Conservation (phyloP, 2,888 invertebrate genomes). For the Pediacus dermestoides region DNA sequence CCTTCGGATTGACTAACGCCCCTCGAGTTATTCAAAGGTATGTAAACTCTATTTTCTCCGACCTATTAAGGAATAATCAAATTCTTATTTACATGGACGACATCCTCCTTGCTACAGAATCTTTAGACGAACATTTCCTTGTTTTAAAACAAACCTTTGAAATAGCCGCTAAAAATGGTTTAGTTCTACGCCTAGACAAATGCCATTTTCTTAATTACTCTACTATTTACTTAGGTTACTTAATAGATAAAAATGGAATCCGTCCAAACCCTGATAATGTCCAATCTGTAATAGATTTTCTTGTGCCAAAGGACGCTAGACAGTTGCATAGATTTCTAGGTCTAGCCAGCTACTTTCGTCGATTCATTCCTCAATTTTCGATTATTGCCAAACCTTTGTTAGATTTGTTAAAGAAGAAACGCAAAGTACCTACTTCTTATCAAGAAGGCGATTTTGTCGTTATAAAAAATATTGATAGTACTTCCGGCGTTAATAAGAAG, state of each 20-base stretch:
- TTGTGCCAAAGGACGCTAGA: conserved; percentile 13
- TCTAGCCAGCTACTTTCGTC: conserved; percentile 24
- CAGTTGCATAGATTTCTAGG: conserved; percentile 23
- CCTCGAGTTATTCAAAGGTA: too few relatives aligned
- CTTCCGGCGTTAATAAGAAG: conserved; percentile 17
- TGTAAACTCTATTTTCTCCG: too few relatives aligned
- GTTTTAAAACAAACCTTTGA: too few relatives aligned
- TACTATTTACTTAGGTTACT: conserved; percentile 6
- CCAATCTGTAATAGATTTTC: conserved; percentile 15
- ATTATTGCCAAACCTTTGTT: conserved; percentile 22
- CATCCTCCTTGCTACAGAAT: too few relatives aligned
- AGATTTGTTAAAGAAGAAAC: conserved; percentile 16
- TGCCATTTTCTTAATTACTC: too few relatives aligned
- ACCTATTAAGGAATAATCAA: too few relatives aligned
- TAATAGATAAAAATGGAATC: not conserved
- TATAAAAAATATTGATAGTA: conserved; percentile 19
- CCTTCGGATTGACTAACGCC: too few relatives aligned
- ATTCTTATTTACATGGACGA: too few relatives aligned
- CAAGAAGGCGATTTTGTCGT: conserved; percentile 18
- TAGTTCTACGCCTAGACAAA: too few relatives aligned
- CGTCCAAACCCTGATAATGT: conserved; percentile 12
- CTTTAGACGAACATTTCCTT: too few relatives aligned
- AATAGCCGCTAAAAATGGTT: too few relatives aligned
- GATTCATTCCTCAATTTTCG: conserved; percentile 22
- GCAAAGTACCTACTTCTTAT: too few relatives aligned